phyloP scores from a whole-genome alignment of 2,888 invertebrate genomes.

The Melolontha melolontha region DNA sequence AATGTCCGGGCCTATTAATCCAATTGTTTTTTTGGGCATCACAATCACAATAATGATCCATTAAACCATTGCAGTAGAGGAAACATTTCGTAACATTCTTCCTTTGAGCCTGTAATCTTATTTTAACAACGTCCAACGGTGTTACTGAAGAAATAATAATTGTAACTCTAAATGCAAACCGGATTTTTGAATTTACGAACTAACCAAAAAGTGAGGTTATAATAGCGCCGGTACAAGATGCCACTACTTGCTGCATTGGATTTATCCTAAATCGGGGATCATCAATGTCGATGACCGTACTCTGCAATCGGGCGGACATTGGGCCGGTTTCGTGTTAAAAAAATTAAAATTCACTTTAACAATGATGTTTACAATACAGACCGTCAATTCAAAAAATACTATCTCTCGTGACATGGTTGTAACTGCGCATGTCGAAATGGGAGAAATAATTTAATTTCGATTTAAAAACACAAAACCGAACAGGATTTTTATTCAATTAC shows the following conservation, averaged over 20 bases:
- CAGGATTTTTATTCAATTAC: conserved; percentile 6
- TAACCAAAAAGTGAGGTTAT: conserved; percentile 90
- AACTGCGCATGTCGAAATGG: conserved; percentile 5
- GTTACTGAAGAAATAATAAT: conserved; percentile 78
- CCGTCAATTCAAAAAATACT: background rate
- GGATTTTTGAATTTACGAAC: conserved; percentile 52
- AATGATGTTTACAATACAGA: too few species aligned
- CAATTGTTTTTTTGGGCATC: conserved; percentile 68
- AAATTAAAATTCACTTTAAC: background rate
- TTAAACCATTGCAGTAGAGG: conserved; percentile 96
- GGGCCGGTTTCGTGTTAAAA: background rate
- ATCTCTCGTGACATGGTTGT: conserved; percentile 7
- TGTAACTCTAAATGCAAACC: conserved; percentile 21
- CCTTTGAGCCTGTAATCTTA: conserved; percentile 94
- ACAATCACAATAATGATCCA: conserved; percentile 97
- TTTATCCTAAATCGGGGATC: conserved; percentile 83
- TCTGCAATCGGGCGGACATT: conserved; percentile 22
- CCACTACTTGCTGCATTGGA: conserved; percentile 84
- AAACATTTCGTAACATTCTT: conserved; percentile 91
- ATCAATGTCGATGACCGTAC: conserved; percentile 65
- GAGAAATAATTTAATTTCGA: too few species aligned
- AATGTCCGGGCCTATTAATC: conserved; percentile 77
- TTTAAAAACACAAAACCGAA: background rate
- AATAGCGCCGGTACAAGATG: conserved; percentile 89
- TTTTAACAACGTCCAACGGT: conserved; percentile 99